Base-by-base conservation (phyloP, 2,797 vertebrate species). In the Ptychadena robeensis region DNA sequence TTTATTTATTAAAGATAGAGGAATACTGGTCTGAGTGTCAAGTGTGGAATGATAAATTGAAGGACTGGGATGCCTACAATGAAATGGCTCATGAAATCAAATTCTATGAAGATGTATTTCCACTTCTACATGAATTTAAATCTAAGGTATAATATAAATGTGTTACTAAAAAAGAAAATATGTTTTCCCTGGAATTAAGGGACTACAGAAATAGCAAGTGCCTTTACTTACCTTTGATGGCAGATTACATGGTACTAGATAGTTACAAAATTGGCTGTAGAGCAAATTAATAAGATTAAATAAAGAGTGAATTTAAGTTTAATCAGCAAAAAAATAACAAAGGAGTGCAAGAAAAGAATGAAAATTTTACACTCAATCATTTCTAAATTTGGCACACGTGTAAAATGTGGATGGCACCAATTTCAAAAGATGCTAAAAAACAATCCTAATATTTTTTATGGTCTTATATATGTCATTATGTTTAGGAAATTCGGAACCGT, bases 21-120 rank as follows among this genome's bases (percentile, higher is more conserved):
- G 64, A 86, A 34, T 86, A 86, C 35, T 86, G 65, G 67, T 83
- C 72, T 30, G 81, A 86, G 35, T 86, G 85, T 44, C 65, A 57
- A 48, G 48, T 75, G 25, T 80, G 77, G 77, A 83, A 77, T 71
- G 61, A 86, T 64, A 83, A 75, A 44, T 28, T 86, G 12, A 86
- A 75, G 68, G 71, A 86, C 40, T 86, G 85, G 85, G 85, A 86
- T 83, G 81, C 85, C n/a, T 86, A 76, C 59, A 80, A 77, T 80
- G 77, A 86, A 83, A 86, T 86, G 81, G 77, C 85, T 59, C 28
- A 22, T 44, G 37, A 80, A 5, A 75, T 86, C 2, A 83, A 72
- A 70, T 83, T 83, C 34, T 86, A 86, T 37, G 73, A 75, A 44
- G 85, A 83, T 25, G 34, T 82, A 32, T 83, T 86, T 57, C 85